These are phyloP conservation scores for Eleutherodactylus coqui DNA, from an alignment of 2,797 vertebrate genomes.

Conservation along the genomic window DNA sequence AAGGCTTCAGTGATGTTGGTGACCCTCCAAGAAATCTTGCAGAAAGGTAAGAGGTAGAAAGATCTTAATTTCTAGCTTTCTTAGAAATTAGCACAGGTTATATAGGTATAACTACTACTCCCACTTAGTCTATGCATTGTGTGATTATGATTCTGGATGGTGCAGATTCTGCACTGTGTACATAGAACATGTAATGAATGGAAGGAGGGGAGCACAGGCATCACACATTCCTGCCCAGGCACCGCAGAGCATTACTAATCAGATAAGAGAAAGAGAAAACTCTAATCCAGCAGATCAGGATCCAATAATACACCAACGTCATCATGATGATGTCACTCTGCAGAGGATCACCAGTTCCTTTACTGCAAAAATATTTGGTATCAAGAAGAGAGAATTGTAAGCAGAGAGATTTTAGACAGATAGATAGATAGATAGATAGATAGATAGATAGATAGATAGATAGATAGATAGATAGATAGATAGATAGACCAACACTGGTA, in stretches of 20 bases:
- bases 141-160: background rate
- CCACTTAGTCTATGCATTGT: background rate
- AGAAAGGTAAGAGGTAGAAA: conserved; percentile 11
- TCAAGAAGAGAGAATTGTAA: background rate
- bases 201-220: background rate
- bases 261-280: background rate
- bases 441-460: conserved; percentile 26
- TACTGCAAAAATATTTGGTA: background rate
- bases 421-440: conserved; percentile 36
- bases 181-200: background rate
- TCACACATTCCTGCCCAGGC: background rate
- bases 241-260: background rate
- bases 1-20: background rate
- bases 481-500: no score
- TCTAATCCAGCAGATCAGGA: background rate
- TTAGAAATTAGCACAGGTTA: background rate
- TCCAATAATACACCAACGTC: background rate
- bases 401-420: background rate
- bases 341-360: background rate
- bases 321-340: background rate
- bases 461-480: conserved; percentile 28
- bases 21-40: background rate
- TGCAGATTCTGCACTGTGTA: background rate
- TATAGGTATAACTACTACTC: background rate
- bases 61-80: background rate